Conservation (phyloP, 1,140 invertebrate species). For the Lepidurus apus region DNA sequence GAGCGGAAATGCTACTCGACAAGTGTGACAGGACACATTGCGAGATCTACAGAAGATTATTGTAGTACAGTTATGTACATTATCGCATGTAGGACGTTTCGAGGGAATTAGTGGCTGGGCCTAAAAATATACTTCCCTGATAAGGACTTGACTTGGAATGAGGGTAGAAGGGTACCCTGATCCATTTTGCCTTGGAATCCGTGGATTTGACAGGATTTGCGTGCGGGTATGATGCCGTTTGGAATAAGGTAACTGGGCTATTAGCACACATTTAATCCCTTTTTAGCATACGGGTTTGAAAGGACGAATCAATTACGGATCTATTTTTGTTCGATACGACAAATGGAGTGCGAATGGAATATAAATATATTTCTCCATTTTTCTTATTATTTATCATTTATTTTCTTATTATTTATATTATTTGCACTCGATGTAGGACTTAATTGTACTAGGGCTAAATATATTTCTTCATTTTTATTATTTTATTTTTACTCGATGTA, state of each 20-base stretch:
- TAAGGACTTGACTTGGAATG: background rate
- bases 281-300: background rate
- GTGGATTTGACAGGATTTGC: background rate
- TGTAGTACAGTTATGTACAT: background rate
- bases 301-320: background rate
- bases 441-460: background rate
- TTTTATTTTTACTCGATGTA: background rate
- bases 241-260: background rate
- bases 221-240: too few relatives aligned
- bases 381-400: background rate
- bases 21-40: background rate
- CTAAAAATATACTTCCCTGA: background rate
- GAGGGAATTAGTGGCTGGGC: background rate
- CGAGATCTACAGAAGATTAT: background rate
- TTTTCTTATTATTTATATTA: too few relatives aligned
- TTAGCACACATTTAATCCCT: background rate
- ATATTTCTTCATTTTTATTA: background rate
- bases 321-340: too few relatives aligned
- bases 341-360: too few relatives aligned
- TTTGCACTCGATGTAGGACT: background rate
- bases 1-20: background rate
- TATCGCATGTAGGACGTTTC: background rate
- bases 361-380: background rate
- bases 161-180: background rate
- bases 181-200: background rate